Base-by-base conservation (phyloP, 2,888 invertebrate genomes). In the Cabera pusaria region DNA sequence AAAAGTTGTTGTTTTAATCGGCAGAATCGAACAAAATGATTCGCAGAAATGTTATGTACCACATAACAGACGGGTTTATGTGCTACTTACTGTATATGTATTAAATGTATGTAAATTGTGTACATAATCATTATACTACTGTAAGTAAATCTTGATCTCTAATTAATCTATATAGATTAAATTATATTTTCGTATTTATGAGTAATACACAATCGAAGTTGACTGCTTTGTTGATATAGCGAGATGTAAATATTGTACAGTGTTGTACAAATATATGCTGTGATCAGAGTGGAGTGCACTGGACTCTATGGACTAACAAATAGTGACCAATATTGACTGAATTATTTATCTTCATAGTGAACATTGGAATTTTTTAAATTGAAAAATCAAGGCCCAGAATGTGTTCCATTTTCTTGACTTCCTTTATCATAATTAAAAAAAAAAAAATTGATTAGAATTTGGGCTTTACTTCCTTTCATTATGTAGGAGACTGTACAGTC, bases 111-210 rank as follows among this genome's bases (percentile, higher is more conserved):
- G 50, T 48, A 44, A 32, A 48, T 50, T 45, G 6, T 53, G 52
- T 53, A 50, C 29, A 50, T 53, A 51, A 40, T 40, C 36, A 45
- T 34, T 16, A 34, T 31, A 38, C 14, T 31, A 44, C 28, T 33
- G 59, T 71, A 73, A 73, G 67, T 69, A 66, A 72, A 64, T 68
- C 73, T 76, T 82, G 84, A 84, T 84, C 84, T 84, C 84, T 57
- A 57, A 69, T 62, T 76, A 71, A 78, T 70, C 64, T 50, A 72
- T 80, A 75, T 68, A 73, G 70, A 74, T 72, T 78, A 77, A 74
- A 83, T 78, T 81, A 81, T 85, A 84, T 85, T 85, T 84, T 84
- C 80, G 56, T 85, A 85, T 79, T 71, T 66, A 69, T 59, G 47
- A 58, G 40, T 52, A 56, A 53, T 3, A 52, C 31, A 46, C 38